Conservation (phyloP, 2,888 invertebrate species). For the Steromphala cineraria region DNA sequence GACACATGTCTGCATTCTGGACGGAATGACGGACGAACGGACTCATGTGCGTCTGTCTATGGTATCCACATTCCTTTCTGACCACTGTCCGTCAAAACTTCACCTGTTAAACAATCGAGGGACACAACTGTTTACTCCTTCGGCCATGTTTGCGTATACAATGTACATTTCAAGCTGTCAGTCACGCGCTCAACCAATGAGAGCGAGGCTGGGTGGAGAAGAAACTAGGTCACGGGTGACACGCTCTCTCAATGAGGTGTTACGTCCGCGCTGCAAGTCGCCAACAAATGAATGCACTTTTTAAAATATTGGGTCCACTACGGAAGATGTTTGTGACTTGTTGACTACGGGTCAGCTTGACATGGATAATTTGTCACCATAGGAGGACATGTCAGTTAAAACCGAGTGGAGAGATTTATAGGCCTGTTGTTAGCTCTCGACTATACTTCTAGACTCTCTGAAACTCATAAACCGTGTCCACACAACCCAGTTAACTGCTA, state of each 20-base stretch:
- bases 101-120: neutral
- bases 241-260: conserved; percentile 5
- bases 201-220: neutral
- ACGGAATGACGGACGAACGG: neutral
- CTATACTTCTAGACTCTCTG: too few species aligned
- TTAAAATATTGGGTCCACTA: neutral
- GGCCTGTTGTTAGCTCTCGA: too few species aligned
- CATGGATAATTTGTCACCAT: neutral
- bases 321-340: neutral
- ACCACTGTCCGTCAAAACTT: neutral
- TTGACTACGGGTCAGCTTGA: neutral
- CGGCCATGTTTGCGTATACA: conserved; percentile 14
- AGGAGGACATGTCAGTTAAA: neutral
- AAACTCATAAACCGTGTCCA: too few species aligned
- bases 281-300: neutral
- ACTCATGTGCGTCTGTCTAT: neutral
- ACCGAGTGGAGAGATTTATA: too few species aligned
- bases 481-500: too few species aligned
- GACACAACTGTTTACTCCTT: conserved; percentile 18
- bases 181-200: neutral
- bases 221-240: conserved; percentile 12
- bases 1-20: conserved; percentile 6
- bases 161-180: conserved; percentile 19
- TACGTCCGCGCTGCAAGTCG: conserved; percentile 8
- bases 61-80: conserved; percentile 7